Evolutionary conservation across 2,888 invertebrate genomes (phyloP), one percentile per base, ranked within the genome.

Genomic region (Cataglyphis livida): DNA sequence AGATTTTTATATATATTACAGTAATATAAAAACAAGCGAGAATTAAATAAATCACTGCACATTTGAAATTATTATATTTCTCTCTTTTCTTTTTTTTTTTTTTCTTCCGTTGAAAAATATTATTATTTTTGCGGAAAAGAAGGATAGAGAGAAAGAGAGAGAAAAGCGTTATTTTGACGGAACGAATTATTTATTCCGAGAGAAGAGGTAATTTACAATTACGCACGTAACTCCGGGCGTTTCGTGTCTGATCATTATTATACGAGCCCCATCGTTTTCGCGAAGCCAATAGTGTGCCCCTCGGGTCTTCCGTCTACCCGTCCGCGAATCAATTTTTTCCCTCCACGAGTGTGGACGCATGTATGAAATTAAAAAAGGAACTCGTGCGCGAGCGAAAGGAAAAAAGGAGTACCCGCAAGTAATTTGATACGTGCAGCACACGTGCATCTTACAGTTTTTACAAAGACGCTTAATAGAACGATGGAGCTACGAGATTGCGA

Each of bases 301-400:
- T 82, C 70, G 83, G 78, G 82, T 73, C 71, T 68, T 79, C 79
- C 59, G 88, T 85, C 88, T 81, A 73, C 85, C 73, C 74, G 61
- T 85, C 78, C 83, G 75, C 79, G 79, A 84, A 89, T 88, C 89
- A 83, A 88, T 85, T 85, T 82, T 89, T 88, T 89, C 78, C 74
- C 59, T 59, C 35, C 59, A 32, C 44, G n/a, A 79, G n/a, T 59
- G 78, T 59, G 78, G 74, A 74, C 74, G 78, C 51, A 62, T 44
- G 64, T 59, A 79, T 74, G 74, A 79, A 79, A 79, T 79, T 79
- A 73, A 79, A 79, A 79, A 79, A 59, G 59, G 59, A 78, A 73
- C 78, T 59, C 75, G 41, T 71, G 28, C 32, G 41, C 38, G 59
- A 44, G 21, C n/a, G 35, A 15, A 28, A 21, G n/a, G 15, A 10